Conservation (phyloP, 2,888 invertebrate genomes). For the Trissoscelio sp. region DNA sequence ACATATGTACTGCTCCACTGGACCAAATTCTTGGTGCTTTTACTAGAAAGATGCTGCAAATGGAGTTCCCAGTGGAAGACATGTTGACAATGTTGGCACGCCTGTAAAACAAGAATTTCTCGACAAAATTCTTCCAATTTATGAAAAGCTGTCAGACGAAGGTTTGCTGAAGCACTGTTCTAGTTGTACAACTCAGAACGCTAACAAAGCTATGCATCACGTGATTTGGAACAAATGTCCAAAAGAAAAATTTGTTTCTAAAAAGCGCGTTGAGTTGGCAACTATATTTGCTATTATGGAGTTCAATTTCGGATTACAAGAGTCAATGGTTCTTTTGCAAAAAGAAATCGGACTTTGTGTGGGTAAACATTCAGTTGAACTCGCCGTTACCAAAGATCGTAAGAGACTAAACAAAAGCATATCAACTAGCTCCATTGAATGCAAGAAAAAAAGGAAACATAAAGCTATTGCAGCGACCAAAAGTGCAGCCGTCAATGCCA, state of each 20-base stretch:
- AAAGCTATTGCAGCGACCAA: slow-evolving; percentile 15
- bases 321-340: slow-evolving; percentile 25
- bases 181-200: too few species aligned
- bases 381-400: slow-evolving; percentile 15
- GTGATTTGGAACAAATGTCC: too few species aligned
- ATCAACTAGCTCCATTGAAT: slow-evolving; percentile 24
- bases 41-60: slow-evolving; percentile 18
- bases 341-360: slow-evolving; percentile 29
- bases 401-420: slow-evolving; percentile 24
- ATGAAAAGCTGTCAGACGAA: too few species aligned
- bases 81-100: slow-evolving; percentile 30
- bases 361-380: slow-evolving; percentile 20
- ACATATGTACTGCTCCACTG: slow-evolving; percentile 41
- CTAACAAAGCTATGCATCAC: too few species aligned
- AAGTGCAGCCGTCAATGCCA: slow-evolving; percentile 21
- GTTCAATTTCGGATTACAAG: slow-evolving; percentile 30
- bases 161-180: too few species aligned
- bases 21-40: slow-evolving; percentile 44
- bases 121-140: too few species aligned
- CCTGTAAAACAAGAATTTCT: neutral
- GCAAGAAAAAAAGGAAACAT: slow-evolving; percentile 21
- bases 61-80: neutral
- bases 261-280: neutral
- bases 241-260: too few species aligned
- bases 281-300: slow-evolving; percentile 15